Conservation (phyloP, 2,888 invertebrate genomes). For the Drosophila sordidula region DNA sequence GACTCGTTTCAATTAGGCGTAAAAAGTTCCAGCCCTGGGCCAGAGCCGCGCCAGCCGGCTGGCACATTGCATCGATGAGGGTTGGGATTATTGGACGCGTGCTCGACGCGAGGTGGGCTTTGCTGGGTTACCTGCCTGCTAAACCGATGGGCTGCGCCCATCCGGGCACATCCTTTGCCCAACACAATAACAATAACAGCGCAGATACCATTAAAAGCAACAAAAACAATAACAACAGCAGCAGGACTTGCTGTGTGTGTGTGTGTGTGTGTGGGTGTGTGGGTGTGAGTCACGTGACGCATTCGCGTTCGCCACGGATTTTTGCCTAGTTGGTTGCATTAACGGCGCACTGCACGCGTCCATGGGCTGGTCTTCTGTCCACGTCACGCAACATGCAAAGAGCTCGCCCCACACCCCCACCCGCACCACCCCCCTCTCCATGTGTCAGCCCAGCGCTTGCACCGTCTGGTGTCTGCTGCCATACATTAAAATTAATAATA, state of each 20-base stretch:
- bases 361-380: slow-evolving; percentile 42
- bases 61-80: slow-evolving; percentile 51
- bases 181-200: slow-evolving; percentile 35
- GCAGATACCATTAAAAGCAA: slow-evolving; percentile 41
- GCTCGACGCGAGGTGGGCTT: slow-evolving; percentile 42
- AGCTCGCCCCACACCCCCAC: background rate
- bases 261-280: slow-evolving; percentile 21
- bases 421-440: background rate
- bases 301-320: slow-evolving; percentile 61
- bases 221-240: slow-evolving; percentile 40
- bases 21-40: slow-evolving; percentile 63
- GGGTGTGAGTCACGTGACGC: slow-evolving; percentile 77
- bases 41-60: slow-evolving; percentile 19
- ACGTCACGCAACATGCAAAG: slow-evolving; percentile 68
- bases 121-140: slow-evolving; percentile 35
- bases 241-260: slow-evolving; percentile 34
- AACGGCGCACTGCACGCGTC: slow-evolving; percentile 53
- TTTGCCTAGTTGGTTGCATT: slow-evolving; percentile 63
- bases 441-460: slow-evolving; percentile 19
- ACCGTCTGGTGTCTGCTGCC: slow-evolving; percentile 51
- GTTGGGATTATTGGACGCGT: slow-evolving; percentile 62
- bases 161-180: slow-evolving; percentile 73
- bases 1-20: slow-evolving; percentile 72
- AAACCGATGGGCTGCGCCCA: slow-evolving; percentile 66
- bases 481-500: slow-evolving; percentile 84